Evolutionary conservation across 2,797 vertebrate species (phyloP).

Genomic region (Fringilla coelebs): DNA sequence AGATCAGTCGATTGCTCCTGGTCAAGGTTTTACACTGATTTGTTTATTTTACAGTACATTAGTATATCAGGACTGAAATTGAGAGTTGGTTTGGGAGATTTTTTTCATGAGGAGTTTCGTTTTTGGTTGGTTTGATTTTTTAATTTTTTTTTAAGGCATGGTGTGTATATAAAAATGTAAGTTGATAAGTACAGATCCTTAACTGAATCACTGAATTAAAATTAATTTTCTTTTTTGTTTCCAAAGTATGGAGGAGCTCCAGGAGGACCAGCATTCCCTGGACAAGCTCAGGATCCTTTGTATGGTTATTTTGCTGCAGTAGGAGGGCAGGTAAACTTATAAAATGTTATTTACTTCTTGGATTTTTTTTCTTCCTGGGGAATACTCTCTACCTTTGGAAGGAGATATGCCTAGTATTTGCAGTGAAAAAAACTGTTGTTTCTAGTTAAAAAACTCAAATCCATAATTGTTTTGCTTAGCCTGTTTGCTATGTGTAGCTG

Average conservation of each 20-base stretch:
- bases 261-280: slow-evolving; percentile 79
- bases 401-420: background rate
- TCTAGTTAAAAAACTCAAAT: background rate
- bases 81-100: background rate
- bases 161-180: background rate
- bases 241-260: slow-evolving; percentile 78
- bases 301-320: slow-evolving; percentile 88
- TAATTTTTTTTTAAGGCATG: background rate
- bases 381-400: background rate
- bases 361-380: background rate
- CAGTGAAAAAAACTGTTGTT: background rate
- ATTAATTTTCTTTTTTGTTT: background rate
- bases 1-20: background rate
- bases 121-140: background rate
- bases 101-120: background rate
- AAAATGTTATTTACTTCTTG: background rate
- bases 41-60: background rate
- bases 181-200: background rate
- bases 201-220: background rate
- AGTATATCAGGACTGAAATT: no score
- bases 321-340: slow-evolving; percentile 86
- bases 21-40: background rate
- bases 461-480: background rate
- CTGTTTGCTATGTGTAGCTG: background rate
- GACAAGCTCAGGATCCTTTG: slow-evolving; percentile 88